Percentiles rank a stretch among this genome's conserved stretches.
phyloP scores from a whole-genome alignment of 1,140 invertebrate species.

The Lutraria rhynchaena region DNA sequence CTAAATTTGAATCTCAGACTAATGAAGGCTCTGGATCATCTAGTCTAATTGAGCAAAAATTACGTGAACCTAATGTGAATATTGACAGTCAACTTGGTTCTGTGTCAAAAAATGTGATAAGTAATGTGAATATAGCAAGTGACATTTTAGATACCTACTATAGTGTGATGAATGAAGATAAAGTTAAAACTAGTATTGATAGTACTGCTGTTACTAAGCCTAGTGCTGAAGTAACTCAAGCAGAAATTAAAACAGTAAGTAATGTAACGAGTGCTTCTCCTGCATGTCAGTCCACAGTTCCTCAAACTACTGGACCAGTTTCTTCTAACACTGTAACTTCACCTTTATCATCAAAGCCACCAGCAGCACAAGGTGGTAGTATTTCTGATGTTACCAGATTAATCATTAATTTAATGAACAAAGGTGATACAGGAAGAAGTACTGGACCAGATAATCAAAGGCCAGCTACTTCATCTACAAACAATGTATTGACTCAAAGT shows the following conservation, averaged over 20 bases:
- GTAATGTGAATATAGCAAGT: constrained; percentile 57
- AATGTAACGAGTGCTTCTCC: not conserved
- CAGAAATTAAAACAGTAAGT: not conserved
- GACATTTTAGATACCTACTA: constrained; percentile 59
- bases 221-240: not conserved
- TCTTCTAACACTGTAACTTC: not conserved
- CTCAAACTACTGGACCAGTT: not conserved
- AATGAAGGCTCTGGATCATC: constrained; percentile 12
- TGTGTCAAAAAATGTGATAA: constrained; percentile 49
- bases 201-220: not conserved
- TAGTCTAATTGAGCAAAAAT: constrained; percentile 21
- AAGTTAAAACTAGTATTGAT: constrained; percentile 5
- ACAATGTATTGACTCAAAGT: no score
- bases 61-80: constrained; percentile 11
- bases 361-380: not conserved
- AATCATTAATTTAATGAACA: constrained; percentile 16
- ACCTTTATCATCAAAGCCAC: not conserved
- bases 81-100: constrained; percentile 32
- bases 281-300: not conserved
- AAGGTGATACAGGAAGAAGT: not conserved
- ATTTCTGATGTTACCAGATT: constrained; percentile 16
- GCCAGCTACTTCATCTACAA: no score
- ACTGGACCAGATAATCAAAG: no score
- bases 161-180: constrained; percentile 49
- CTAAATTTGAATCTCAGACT: not conserved